Conservation (phyloP, 2,113 vertebrate species). For the Suricata suricatta region DNA sequence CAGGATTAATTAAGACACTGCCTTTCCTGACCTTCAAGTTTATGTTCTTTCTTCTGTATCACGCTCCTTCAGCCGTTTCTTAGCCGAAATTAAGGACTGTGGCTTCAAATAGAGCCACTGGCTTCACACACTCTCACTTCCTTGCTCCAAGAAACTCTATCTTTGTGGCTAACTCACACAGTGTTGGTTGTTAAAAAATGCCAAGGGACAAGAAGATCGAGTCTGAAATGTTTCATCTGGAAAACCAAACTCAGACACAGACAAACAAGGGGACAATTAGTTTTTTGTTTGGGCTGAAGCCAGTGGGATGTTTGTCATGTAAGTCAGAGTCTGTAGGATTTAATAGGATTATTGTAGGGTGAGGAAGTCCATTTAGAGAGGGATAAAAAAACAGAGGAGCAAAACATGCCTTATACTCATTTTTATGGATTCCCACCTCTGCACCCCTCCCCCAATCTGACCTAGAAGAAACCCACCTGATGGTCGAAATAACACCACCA, state of each 20-base stretch:
- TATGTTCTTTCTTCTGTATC: neutral
- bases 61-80: neutral
- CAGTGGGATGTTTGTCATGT: slow-evolving; percentile 57
- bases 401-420: neutral
- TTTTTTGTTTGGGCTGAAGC: slow-evolving; percentile 61
- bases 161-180: neutral
- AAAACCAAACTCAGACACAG: slow-evolving; percentile 56
- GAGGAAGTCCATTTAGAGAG: neutral
- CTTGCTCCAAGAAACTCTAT: slow-evolving; percentile 16
- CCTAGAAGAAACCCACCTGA: neutral
- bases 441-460: neutral
- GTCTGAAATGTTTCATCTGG: slow-evolving; percentile 62
- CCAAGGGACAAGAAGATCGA: slow-evolving; percentile 58
- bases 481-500: neutral
- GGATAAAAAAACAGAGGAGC: neutral
- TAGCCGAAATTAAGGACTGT: slow-evolving; percentile 13
- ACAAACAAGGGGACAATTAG: slow-evolving; percentile 67
- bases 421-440: neutral
- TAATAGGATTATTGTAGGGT: slow-evolving; percentile 62
- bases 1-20: slow-evolving; percentile 33
- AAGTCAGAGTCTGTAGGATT: slow-evolving; percentile 48
- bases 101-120: slow-evolving; percentile 4
- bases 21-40: slow-evolving; percentile 4
- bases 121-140: slow-evolving; percentile 34
- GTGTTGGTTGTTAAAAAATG: slow-evolving; percentile 50